Evolutionary conservation across 2,113 vertebrate species (phyloP).

Genomic region (Agapornis roseicollis): DNA sequence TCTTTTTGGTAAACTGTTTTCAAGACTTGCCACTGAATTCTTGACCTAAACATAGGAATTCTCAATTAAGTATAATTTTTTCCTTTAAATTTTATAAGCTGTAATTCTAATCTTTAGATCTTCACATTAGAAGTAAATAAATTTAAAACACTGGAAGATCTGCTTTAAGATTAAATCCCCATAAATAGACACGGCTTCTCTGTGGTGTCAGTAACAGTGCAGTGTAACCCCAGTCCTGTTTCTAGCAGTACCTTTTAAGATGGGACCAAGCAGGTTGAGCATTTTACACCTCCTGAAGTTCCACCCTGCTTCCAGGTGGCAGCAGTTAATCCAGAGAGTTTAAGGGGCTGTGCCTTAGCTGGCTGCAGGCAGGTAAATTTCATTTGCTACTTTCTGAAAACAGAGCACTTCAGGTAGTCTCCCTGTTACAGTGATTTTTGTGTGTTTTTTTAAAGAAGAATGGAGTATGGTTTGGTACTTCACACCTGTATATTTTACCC

Average conservation of each 20-base stretch:
- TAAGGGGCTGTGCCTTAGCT: background rate
- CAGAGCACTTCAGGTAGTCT: background rate
- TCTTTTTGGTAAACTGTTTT: background rate
- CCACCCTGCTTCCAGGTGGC: background rate
- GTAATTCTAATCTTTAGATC: background rate
- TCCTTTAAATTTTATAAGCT: background rate
- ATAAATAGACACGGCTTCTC: background rate
- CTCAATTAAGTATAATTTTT: background rate
- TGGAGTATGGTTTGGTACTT: background rate
- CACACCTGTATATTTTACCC: background rate
- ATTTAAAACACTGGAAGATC: background rate
- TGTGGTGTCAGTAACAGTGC: background rate
- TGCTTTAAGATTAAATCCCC: background rate
- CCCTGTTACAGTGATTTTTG: background rate
- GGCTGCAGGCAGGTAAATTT: accelerated
- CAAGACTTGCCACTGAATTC: accelerated
- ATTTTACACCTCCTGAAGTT: background rate
- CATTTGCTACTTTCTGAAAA: background rate
- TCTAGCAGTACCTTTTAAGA: background rate
- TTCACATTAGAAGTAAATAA: background rate
- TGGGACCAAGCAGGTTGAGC: accelerated
- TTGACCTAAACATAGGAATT: background rate
- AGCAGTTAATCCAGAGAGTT: background rate
- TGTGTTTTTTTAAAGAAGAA: background rate
- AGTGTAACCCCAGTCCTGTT: background rate